Base-by-base conservation (phyloP, 2,888 invertebrate species). In the Hyalella azteca region DNA sequence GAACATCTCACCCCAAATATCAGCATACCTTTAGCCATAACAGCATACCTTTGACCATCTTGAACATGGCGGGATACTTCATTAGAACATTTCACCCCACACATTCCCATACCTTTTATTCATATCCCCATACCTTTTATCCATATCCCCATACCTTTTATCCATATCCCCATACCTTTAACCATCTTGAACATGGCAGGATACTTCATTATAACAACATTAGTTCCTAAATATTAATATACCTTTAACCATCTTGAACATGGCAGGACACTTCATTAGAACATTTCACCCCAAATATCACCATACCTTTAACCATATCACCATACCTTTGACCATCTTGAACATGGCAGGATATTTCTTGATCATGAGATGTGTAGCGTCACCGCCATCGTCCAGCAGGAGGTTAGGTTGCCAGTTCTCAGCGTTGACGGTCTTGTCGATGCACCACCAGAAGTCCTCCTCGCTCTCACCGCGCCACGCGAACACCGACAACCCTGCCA, bases 401-500 rank as follows among this genome's bases (percentile, higher is more conserved):
- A 98, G 96, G 88, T 98, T 98, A 4, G 98, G 97, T 87, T 96
- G 95, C 98, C 98, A 98, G 86, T 93, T 92, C 85, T 95, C 94
- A 0, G 93, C 92, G 85, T 95, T 95, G 2, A 98, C 93, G 88
- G 97, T 97, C 87, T 94, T 94, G 89, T 98, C 97, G 86, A 98
- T 98, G 88, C 97, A 97, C 97, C 97, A 98, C 98, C 98, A 98
- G 89, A 98, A 98, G 86, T 98, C 98, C 87, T 98, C 97, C 88
- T 98, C 98, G 7, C 95, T 95, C 88, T 98, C 97, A 0, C 97
- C 96, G 79, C 97, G 93, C 98, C 98, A 98, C 15, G 97, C 96
- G 89, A 96, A 98, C 84, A 98, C 92, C 1, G 97, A 92, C 87
- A 93, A 94, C 15, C 90, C 90, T 88, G 83, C 7, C 82, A n/a